Percentiles rank a stretch among this genome's conserved stretches.
These are phyloP conservation scores for Gibbula magus DNA, from an alignment of 2,888 invertebrate species.

Conservation along the genomic window DNA sequence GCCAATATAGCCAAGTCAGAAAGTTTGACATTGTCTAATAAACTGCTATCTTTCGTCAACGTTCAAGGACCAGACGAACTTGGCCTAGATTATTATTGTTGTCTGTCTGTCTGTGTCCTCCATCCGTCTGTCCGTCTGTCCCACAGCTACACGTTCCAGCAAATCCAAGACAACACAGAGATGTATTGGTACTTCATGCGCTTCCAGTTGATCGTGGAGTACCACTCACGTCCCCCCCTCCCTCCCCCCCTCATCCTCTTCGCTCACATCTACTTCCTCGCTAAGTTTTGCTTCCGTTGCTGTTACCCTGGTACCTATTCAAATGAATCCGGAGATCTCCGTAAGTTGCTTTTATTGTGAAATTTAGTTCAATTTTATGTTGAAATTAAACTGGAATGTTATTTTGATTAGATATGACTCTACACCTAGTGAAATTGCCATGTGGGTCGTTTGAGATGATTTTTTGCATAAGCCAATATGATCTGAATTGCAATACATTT, in stretches of 20 bases:
- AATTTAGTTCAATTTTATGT: too few relatives aligned
- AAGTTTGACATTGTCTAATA: neutral
- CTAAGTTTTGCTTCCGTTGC: slow-evolving; percentile 37
- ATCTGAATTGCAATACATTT: too few relatives aligned
- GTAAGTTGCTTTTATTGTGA: slow-evolving; percentile 40
- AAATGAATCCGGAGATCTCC: slow-evolving; percentile 26
- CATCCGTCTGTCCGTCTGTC: neutral
- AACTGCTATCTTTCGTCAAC: too few relatives aligned
- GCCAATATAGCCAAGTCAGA: too few relatives aligned
- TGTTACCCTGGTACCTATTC: slow-evolving; percentile 31
- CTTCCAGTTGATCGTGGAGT: slow-evolving; percentile 71
- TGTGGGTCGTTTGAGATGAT: too few relatives aligned
- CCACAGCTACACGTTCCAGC: slow-evolving; percentile 70
- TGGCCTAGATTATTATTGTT: neutral
- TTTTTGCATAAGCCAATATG: too few relatives aligned
- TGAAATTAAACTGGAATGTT: too few relatives aligned
- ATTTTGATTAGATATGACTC: too few relatives aligned
- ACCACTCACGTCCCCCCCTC: slow-evolving; percentile 68
- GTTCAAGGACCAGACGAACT: too few relatives aligned
- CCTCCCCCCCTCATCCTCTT: slow-evolving; percentile 72
- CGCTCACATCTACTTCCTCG: slow-evolving; percentile 58
- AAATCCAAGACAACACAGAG: slow-evolving; percentile 71
- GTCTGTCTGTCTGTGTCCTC: slow-evolving; percentile 23
- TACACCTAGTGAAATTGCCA: too few relatives aligned
- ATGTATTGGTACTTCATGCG: slow-evolving; percentile 73